Percentiles rank a stretch among this genome's conserved stretches.
These are phyloP conservation scores for Aldrovandia affinis DNA, from an alignment of 2,797 vertebrate species.

Conservation along the genomic window DNA sequence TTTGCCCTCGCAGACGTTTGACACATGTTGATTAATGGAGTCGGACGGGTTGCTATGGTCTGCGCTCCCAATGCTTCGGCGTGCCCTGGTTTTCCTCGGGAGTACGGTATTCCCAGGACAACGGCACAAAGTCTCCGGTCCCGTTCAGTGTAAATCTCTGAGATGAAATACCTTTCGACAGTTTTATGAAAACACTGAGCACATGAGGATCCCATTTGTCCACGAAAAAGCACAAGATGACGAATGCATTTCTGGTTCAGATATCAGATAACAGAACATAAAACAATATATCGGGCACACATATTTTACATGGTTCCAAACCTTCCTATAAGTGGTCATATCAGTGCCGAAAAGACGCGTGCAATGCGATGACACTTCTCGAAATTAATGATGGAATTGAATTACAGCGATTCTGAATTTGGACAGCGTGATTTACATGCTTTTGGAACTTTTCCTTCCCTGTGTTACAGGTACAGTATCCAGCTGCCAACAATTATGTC, in stretches of 20 bases:
- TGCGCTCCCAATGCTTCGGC: slow-evolving; percentile 5
- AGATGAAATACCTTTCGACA: slow-evolving; percentile 2
- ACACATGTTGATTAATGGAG: slow-evolving; percentile 28
- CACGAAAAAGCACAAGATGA: slow-evolving; percentile 31
- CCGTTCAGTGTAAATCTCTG: slow-evolving; percentile 8
- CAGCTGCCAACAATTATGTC: no score
- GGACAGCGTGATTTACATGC: no score
- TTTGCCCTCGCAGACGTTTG: slow-evolving; percentile 15
- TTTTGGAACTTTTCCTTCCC: no score
- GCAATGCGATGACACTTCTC: neutral
- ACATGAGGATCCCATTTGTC: slow-evolving; percentile 46
- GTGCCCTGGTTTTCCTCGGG: slow-evolving; percentile 3
- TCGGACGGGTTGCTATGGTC: slow-evolving; percentile 14
- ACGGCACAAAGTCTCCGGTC: slow-evolving; percentile 13
- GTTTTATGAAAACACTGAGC: slow-evolving; percentile 24
- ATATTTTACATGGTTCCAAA: slow-evolving; percentile 21
- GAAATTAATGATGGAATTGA: slow-evolving; percentile 14
- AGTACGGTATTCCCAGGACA: slow-evolving; percentile 24
- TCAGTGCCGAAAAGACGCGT: slow-evolving; percentile 13
- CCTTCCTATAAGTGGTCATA: slow-evolving; percentile 12
- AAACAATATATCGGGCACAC: neutral
- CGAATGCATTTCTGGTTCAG: slow-evolving; percentile 6
- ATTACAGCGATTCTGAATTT: slow-evolving; percentile 1
- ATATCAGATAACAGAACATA: slow-evolving; percentile 32
- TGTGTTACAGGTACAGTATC: no score